Evolutionary conservation across 1,140 invertebrate species (phyloP), one percentile per base, ranked within the genome.

Genomic region (Drosophila athabasca): DNA sequence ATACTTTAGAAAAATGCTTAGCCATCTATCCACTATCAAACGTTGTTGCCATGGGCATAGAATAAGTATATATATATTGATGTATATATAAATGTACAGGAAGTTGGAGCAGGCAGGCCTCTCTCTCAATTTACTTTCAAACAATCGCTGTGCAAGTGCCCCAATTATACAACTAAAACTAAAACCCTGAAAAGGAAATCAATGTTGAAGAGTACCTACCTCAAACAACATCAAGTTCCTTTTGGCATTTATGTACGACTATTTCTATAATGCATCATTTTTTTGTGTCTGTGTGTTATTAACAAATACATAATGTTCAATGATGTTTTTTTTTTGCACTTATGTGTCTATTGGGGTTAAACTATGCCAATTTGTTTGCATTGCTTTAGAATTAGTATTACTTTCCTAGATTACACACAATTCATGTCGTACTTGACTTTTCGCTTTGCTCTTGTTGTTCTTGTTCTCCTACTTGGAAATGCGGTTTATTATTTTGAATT

Each of bases 41-140:
- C 31, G 31, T 31, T 60, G 53, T 50, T 54, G 62, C 54, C 55
- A 58, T 26, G 39, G 58, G 72, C 70, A 66, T 54, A 57, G 45
- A 44, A 57, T 69, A 57, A 48, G 44, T 51, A 60, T 54, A 35
- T 49, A 48, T 44, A 15, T 69, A 15, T 62, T 52, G 59, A 51
- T 77, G 65, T 55, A 39, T 59, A 80, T 85, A 85, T 70, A 82
- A 85, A 81, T 84, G 82, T 87, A 85, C 77, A 87, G 77, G 59
- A 87, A 46, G 66, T 54, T 66, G 24, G 9, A 11, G 31, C 9
- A 11, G 9, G 31, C 31, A 11, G 52, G 48, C 70, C 54, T 66
- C 41, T 67, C 57, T 39, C 62, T 51, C 71, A 52, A 57, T 48
- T 46, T 64, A 31, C 58, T 71, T 62, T 49, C 57, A 48, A 74